Percentiles rank a stretch among this genome's conserved stretches.
Conservation (phyloP, 2,113 vertebrate species). For the Eublepharis macularius region DNA sequence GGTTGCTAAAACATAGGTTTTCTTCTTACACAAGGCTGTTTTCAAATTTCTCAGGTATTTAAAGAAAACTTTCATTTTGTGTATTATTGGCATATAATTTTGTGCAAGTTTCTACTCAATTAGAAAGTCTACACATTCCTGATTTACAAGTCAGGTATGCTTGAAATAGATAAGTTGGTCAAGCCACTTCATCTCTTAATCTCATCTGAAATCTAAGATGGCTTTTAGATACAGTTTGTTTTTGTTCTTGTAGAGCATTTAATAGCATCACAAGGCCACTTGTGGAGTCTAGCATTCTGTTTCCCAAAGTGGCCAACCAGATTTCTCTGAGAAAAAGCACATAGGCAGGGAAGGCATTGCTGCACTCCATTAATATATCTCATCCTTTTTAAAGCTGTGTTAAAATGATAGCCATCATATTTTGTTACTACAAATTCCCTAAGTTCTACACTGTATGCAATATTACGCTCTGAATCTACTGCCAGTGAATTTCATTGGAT, state of each 20-base stretch:
- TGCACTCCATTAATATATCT: too few species aligned
- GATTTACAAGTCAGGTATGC: neutral
- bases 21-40: conserved; percentile 89
- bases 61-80: neutral
- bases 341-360: too few species aligned
- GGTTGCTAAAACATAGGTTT: conserved; percentile 93
- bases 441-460: too few species aligned
- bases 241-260: neutral
- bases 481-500: too few species aligned
- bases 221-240: neutral
- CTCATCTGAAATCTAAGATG: neutral
- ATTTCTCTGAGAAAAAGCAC: neutral
- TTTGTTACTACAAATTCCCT: too few species aligned
- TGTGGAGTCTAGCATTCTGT: neutral
- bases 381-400: too few species aligned
- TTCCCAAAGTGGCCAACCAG: too few species aligned
- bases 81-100: neutral
- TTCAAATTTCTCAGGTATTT: conserved; percentile 93
- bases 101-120: neutral
- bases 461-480: too few species aligned
- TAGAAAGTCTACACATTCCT: neutral
- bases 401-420: too few species aligned
- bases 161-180: neutral
- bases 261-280: neutral
- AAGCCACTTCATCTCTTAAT: neutral